These are phyloP conservation scores for Carcinoscorpius rotundicauda DNA, from an alignment of 1,140 invertebrate species.

Conservation along the genomic window DNA sequence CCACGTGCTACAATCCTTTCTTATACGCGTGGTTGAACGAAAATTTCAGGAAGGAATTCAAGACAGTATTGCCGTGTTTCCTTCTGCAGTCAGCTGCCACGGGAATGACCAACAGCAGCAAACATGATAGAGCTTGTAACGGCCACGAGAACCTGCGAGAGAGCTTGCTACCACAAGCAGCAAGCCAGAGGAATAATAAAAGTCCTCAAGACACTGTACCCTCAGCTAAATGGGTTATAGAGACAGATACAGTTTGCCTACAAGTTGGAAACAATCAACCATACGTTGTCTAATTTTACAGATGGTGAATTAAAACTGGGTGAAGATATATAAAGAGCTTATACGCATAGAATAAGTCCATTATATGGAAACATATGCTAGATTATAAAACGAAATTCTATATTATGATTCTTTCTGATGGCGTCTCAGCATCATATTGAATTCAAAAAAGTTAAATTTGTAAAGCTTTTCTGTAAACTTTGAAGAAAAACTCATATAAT, in stretches of 20 bases:
- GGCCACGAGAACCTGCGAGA: conserved; percentile 10
- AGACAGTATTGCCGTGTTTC: conserved; percentile 44
- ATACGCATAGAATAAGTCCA: no score
- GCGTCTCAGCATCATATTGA: no score
- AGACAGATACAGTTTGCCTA: not conserved
- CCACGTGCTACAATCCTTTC: conserved; percentile 89
- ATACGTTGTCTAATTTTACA: not conserved
- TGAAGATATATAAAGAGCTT: no score
- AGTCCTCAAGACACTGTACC: not conserved
- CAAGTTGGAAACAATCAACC: not conserved
- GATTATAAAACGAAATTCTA: no score
- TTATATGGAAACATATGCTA: no score
- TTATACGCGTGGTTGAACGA: conserved; percentile 98
- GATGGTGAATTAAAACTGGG: no score
- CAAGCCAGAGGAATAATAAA: not conserved
- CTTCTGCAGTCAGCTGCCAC: no score
- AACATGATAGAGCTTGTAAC: conserved; percentile 18
- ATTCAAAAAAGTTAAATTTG: no score
- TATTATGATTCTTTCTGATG: no score
- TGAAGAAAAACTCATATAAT: no score
- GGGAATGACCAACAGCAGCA: conserved; percentile 5
- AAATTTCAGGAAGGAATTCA: conserved; percentile 95
- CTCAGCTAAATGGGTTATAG: not conserved
- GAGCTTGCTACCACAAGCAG: not conserved
- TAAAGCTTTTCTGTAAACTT: no score